Base-by-base conservation (phyloP, 2,888 invertebrate genomes). In the Hypsopygia costalis region DNA sequence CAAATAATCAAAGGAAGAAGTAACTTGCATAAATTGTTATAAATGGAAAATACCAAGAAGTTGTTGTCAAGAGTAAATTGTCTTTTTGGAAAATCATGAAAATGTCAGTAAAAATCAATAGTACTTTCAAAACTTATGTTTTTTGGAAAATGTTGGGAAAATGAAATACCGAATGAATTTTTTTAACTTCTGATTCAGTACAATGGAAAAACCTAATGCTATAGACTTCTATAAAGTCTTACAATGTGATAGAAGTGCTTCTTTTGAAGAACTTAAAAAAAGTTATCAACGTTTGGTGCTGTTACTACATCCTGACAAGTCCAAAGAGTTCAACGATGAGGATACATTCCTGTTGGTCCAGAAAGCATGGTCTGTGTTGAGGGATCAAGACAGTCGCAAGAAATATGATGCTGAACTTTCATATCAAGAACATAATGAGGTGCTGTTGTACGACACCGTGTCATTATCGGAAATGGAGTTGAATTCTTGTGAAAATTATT, bases 321-420 rank as follows among this genome's bases (percentile, higher is more conserved):
- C 52, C 4, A 47, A 51, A 8, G 45, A 40, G 1, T 47, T 46
- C 27, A 50, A 61, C n/a, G 45, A 52, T 39, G 61, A 81, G 30
- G 62, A 69, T 3, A 55, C 49, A 16, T 88, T 88, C 53, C 51
- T 75, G 11, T 49, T 65, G 35, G 90, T 95, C 47, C 92, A 92
- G 61, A 89, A 91, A 62, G 95, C 95, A n/a, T 95, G 94, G 93
- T 90, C 92, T 52, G 85, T 91, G 40, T 72, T 95, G 30, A 89
- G 91, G 58, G 90, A 94, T 68, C 85, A 91, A 25, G 66, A 85
- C 31, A 81, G 72, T 34, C 90, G 93, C 40, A 92, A 89, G 67
- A 88, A 90, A 52, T 95, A 95, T 62, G 93, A 95, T 68, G 91
- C 92, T 3, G 75, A 82, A 55, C 77, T 92, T 40, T 76, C 88